A percentile compares a stretch with the other conserved stretches of the same genome.
Evolutionary conservation across 2,888 invertebrate species (phyloP).

Genomic region (Brenthis hecate): DNA sequence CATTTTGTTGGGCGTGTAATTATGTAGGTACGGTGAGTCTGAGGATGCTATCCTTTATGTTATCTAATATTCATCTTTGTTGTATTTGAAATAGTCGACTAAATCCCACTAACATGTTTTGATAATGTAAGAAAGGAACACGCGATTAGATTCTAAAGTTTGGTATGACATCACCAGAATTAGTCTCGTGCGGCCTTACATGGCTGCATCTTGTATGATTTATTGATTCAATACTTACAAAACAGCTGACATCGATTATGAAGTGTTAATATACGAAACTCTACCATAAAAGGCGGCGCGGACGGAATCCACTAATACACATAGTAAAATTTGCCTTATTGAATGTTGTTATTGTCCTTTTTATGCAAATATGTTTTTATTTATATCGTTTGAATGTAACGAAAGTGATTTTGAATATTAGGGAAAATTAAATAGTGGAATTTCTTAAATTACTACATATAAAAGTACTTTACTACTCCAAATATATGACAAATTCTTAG

Average conservation of each 20-base stretch:
- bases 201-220: constrained; percentile 73
- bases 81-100: constrained; percentile 23
- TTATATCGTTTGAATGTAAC: not conserved
- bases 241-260: constrained; percentile 70
- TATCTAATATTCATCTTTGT: constrained; percentile 33
- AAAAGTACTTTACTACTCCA: too few relatives aligned
- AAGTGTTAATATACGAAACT: constrained; percentile 56
- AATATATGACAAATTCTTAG: too few relatives aligned
- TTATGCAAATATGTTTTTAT: not conserved
- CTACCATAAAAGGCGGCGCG: constrained; percentile 56
- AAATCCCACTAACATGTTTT: constrained; percentile 25
- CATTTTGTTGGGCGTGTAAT: constrained; percentile 65
- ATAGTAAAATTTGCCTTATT: not conserved
- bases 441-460: too few relatives aligned
- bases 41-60: constrained; percentile 27
- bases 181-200: constrained; percentile 71
- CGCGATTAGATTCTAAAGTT: constrained; percentile 52
- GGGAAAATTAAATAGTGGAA: too few relatives aligned
- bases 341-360: constrained; percentile 8
- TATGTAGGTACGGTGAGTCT: constrained; percentile 46
- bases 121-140: constrained; percentile 43
- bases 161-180: constrained; percentile 75
- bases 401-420: not conserved
- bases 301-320: constrained; percentile 12
- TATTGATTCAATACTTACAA: constrained; percentile 30